These are phyloP conservation scores for Phalacrocorax aristotelis DNA, from an alignment of 2,113 vertebrate species.

Conservation along the genomic window DNA sequence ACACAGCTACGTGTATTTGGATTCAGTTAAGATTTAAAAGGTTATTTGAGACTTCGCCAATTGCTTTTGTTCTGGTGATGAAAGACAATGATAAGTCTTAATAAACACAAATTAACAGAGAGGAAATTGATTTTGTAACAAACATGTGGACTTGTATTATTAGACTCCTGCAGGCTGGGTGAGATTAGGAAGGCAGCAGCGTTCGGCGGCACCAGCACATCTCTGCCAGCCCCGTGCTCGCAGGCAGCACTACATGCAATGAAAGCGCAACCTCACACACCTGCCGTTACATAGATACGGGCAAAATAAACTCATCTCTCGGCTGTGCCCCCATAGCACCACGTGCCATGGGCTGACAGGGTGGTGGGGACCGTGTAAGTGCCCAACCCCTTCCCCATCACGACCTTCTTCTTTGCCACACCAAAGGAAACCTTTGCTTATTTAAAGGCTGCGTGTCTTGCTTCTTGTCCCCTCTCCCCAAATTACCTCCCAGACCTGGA, in stretches of 20 bases:
- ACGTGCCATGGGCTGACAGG: fast-evolving
- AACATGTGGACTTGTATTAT: constrained; percentile 63
- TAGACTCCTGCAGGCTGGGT: constrained; percentile 23
- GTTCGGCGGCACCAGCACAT: neutral
- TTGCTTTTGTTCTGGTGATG: constrained; percentile 62
- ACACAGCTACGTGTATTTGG: neutral
- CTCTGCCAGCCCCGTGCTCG: fast-evolving
- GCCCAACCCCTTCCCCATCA: neutral
- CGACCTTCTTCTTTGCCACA: neutral
- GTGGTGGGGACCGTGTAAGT: fast-evolving
- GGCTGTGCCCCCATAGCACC: fast-evolving
- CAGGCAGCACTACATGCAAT: neutral
- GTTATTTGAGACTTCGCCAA: constrained; percentile 69
- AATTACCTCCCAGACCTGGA: neutral
- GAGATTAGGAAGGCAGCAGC: neutral
- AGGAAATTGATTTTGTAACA: constrained; percentile 70
- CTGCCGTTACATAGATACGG: fast-evolving
- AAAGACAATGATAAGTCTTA: constrained; percentile 68
- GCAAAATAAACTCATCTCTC: fast-evolving
- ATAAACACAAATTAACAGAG: constrained; percentile 73
- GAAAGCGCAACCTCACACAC: fast-evolving
- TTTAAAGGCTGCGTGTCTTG: neutral
- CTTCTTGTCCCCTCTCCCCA: neutral
- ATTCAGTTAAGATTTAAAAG: constrained; percentile 55
- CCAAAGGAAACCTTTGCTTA: fast-evolving